Conservation (phyloP, 2,113 vertebrate species). For the Mobula hypostoma region DNA sequence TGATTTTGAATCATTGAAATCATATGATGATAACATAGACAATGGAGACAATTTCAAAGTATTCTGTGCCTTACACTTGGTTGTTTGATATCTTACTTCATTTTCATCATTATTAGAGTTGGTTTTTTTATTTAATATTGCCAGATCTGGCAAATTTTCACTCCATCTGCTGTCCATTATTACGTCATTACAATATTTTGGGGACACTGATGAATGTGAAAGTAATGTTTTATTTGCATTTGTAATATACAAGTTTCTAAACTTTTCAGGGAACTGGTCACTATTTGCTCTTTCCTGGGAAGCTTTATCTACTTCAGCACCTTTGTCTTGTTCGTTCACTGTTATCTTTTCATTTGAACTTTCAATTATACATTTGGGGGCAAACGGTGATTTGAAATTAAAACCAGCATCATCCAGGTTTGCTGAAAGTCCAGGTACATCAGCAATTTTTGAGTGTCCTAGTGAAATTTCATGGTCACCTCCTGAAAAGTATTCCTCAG, state of each 20-base stretch:
- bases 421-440: too few relatives aligned
- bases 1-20: neutral
- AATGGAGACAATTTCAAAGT: neutral
- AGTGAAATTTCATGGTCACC: neutral
- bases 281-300: neutral
- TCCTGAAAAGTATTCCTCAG: neutral
- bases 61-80: neutral
- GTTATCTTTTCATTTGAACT: neutral
- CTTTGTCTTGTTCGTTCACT: neutral
- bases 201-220: neutral
- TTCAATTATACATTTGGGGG: neutral
- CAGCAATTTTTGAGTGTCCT: neutral
- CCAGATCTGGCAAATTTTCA: neutral
- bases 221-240: neutral
- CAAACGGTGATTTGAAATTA: neutral
- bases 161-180: neutral
- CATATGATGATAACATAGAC: neutral
- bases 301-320: neutral
- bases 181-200: neutral
- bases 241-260: neutral
- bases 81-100: neutral
- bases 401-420: neutral
- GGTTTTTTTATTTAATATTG: neutral
- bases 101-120: slow-evolving; percentile 15
- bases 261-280: neutral